A percentile compares a stretch with the other conserved stretches of the same genome.
Evolutionary conservation across 2,888 invertebrate species (phyloP).

Genomic region (Macrophya annulata): DNA sequence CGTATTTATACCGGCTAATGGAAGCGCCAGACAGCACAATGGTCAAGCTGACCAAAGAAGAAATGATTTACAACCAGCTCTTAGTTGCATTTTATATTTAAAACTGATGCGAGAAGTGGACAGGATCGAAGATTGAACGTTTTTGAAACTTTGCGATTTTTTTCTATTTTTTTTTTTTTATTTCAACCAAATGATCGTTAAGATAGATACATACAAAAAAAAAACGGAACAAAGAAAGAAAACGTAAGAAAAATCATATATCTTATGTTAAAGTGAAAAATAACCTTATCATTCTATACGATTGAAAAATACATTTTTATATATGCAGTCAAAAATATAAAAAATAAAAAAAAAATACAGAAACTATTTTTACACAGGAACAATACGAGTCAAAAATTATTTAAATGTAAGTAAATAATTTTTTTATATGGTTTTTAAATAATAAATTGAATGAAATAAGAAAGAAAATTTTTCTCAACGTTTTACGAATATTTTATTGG

Average conservation of each 20-base stretch:
- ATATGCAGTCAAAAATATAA: background rate
- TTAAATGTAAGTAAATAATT: too few species aligned
- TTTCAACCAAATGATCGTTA: background rate
- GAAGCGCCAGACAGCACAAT: constrained; percentile 49
- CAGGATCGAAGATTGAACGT: constrained; percentile 33
- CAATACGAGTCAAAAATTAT: too few species aligned
- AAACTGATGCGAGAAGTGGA: constrained; percentile 6
- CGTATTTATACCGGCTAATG: constrained; percentile 53
- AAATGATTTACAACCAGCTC: constrained; percentile 52
- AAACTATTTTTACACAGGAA: background rate
- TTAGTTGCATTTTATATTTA: constrained; percentile 40
- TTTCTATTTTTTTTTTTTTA: too few species aligned
- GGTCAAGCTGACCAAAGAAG: constrained; percentile 50
- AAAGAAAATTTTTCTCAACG: background rate
- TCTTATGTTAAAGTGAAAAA: background rate
- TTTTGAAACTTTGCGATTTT: background rate
- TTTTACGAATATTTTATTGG: background rate
- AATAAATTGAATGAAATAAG: background rate
- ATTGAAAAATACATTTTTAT: background rate
- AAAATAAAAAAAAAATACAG: background rate
- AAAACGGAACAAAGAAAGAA: too few species aligned
- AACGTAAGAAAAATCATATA: background rate
- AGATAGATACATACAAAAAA: background rate
- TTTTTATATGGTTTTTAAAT: too few species aligned
- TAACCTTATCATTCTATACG: background rate